phyloP scores from a whole-genome alignment of 2,797 vertebrate genomes.

The Rhodeus uyekii region DNA sequence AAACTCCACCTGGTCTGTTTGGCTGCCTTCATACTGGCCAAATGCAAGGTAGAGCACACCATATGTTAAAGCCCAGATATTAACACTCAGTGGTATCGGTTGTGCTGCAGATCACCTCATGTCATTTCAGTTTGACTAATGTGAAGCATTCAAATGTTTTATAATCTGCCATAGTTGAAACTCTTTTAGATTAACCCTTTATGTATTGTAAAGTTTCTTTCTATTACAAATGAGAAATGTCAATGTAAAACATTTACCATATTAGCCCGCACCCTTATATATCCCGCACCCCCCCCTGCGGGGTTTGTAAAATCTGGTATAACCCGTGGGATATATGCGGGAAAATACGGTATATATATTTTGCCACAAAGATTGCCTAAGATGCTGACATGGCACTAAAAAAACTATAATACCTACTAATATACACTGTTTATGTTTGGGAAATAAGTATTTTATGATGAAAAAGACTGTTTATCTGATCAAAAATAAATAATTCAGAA shows the following conservation, averaged over 20 bases:
- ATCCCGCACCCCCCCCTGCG: too few species aligned
- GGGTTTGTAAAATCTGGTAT: too few species aligned
- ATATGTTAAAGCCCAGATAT: neutral
- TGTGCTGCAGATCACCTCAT: neutral
- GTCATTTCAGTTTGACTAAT: neutral
- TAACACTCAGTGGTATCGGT: neutral
- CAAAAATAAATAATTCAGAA: neutral
- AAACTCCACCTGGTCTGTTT: conserved; percentile 90
- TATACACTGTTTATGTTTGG: neutral
- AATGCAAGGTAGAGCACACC: conserved; percentile 81
- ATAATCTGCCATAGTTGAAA: neutral
- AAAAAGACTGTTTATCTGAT: neutral
- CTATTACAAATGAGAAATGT: neutral
- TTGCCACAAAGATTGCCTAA: too few species aligned
- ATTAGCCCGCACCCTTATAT: too few species aligned
- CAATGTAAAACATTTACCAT: neutral
- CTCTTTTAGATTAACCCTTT: neutral
- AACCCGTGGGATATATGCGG: too few species aligned
- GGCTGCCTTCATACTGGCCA: conserved; percentile 88
- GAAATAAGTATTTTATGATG: neutral
- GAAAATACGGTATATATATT: too few species aligned
- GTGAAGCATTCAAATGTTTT: neutral
- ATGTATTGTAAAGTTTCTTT: neutral
- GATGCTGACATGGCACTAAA: too few species aligned
- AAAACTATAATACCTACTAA: too few species aligned